Evolutionary conservation across 2,113 vertebrate genomes (phyloP).

Genomic region (Nerophis ophidion): DNA sequence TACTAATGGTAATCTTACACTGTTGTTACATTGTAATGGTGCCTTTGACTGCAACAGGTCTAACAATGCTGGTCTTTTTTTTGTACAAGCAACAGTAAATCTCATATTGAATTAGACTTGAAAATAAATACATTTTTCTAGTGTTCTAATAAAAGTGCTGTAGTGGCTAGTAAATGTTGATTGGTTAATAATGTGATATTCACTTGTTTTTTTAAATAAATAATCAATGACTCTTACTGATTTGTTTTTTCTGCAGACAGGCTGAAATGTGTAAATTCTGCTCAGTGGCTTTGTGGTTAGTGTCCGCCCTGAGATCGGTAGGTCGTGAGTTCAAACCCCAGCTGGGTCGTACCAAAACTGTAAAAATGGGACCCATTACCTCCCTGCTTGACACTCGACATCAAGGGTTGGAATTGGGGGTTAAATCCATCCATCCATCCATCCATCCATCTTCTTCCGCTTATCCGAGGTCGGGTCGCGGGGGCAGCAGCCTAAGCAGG

Average conservation of each 20-base stretch:
- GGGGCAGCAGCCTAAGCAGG: too few relatives aligned
- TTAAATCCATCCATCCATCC: too few relatives aligned
- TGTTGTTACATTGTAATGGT: slow-evolving; percentile 13
- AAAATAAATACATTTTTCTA: slow-evolving; percentile 2
- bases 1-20: slow-evolving; percentile 20
- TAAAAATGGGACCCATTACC: too few relatives aligned
- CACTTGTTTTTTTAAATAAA: slow-evolving; percentile 47
- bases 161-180: slow-evolving; percentile 9
- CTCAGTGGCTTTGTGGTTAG: too few relatives aligned
- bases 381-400: too few relatives aligned
- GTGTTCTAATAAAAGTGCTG: slow-evolving; percentile 10
- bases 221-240: background rate
- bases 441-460: too few relatives aligned
- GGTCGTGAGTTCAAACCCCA: too few relatives aligned
- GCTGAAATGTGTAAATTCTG: background rate
- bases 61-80: background rate
- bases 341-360: too few relatives aligned
- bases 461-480: too few relatives aligned
- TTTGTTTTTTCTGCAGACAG: background rate
- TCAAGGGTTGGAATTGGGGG: too few relatives aligned
- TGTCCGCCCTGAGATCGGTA: too few relatives aligned
- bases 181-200: slow-evolving; percentile 25
- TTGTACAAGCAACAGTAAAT: slow-evolving; percentile 6
- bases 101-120: slow-evolving; percentile 17
- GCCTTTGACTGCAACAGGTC: slow-evolving; percentile 1